Conservation (phyloP, 92 coral and sea anemone species). For the Micromussa lordhowensis region DNA sequence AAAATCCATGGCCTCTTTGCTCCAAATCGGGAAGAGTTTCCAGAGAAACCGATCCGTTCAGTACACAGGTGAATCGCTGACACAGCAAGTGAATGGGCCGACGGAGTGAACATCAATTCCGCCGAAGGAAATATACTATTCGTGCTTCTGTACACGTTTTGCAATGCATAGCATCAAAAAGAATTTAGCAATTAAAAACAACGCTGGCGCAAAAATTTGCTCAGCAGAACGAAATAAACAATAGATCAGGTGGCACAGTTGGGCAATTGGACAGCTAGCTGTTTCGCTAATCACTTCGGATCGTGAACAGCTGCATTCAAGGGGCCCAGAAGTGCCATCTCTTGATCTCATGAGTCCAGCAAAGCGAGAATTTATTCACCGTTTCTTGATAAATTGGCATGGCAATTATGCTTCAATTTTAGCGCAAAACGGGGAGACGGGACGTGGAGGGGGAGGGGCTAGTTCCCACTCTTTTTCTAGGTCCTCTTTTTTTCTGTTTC, state of each 20-base stretch:
- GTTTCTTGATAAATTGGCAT: neutral
- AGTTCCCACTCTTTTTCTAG: too few species aligned
- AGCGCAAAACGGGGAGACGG: too few species aligned
- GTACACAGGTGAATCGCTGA: neutral
- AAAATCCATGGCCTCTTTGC: neutral
- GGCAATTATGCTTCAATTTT: neutral
- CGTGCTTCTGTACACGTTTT: neutral
- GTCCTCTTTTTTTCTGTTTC: too few species aligned
- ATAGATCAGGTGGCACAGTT: neutral
- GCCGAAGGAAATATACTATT: neutral
- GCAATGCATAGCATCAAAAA: neutral
- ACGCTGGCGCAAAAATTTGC: neutral
- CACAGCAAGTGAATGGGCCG: neutral
- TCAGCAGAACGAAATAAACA: neutral
- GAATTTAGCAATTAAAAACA: neutral
- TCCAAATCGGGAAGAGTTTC: neutral
- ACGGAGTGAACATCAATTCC: neutral
- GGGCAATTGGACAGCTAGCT: neutral
- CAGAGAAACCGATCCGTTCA: neutral
- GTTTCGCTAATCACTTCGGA: slow-evolving; percentile 3
- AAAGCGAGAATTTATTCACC: slow-evolving; percentile 5
- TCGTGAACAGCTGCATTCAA: neutral
- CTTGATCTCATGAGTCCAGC: neutral
- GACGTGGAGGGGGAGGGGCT: too few species aligned
- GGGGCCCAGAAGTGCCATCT: neutral